Base-by-base conservation (phyloP, 2,113 vertebrate genomes). In the Cavia aperea region DNA sequence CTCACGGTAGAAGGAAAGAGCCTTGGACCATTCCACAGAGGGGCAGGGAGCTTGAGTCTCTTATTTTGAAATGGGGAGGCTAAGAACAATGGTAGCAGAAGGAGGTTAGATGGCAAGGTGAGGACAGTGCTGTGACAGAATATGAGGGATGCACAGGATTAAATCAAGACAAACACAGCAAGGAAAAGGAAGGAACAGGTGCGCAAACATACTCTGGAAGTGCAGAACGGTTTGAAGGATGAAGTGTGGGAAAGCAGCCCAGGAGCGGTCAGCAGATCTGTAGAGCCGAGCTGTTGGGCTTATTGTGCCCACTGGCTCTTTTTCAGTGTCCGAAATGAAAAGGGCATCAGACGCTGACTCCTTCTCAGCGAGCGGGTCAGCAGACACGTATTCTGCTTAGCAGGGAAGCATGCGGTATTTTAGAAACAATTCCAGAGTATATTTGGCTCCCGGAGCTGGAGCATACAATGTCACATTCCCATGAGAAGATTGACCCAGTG, bases 61-160 rank as follows among this genome's bases (percentile, higher is more conserved):
- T 94, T 95, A 84, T 0, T 95, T 95, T 82, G 98, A 97, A 97
- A 98, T 98, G 97, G 98, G 98, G 98, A 98, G 98, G 98, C 97
- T 97, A 97, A 97, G 97, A 98, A 99, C 99, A 99, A 99, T 99
- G 99, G 99, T 97, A 99, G 99, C 99, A 99, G 99, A 98, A 98
- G 98, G 96, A 93, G 95, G 96, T 97, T 97, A 98, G 96, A 96
- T 1, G 49, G 96, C 23, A 39, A 97, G 95, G 96, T 94, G 94
- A 97, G 93, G 92, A 89, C 88, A 83, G 85, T 84, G 86, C 94
- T 96, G 93, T 9, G 63, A 96, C 97, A 96, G 95, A 73, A 97
- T 83, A 96, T 95, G 97, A 96, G 93, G 97, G 96, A 97, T 95
- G 96, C 91, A 97, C 95, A 94, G 90, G 97, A 92, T 96, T 96